Evolutionary conservation across 2,888 invertebrate species (phyloP).

Genomic region (Rotaria magnacalcarata): DNA sequence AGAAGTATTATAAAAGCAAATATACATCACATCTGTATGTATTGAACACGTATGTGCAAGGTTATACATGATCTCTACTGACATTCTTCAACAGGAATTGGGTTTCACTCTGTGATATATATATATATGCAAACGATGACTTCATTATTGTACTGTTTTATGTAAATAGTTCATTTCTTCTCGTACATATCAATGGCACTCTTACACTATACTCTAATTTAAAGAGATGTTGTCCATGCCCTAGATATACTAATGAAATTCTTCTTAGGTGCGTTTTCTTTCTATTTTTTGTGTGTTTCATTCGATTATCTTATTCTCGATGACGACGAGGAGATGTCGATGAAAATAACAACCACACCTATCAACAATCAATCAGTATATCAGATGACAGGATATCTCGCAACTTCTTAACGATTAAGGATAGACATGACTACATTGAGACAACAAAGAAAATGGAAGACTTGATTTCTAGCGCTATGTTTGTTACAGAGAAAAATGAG

Average conservation of each 20-base stretch:
- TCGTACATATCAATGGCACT: not conserved
- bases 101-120: not conserved
- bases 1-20: conserved; percentile 26
- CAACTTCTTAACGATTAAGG: conserved; percentile 6
- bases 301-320: not conserved
- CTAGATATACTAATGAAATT: not conserved
- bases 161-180: not conserved
- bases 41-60: not conserved
- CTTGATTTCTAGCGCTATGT: not conserved
- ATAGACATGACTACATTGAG: not conserved
- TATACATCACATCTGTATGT: not conserved
- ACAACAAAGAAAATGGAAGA: not conserved
- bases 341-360: not conserved
- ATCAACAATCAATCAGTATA: not conserved
- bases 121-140: not conserved
- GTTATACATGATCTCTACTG: conserved; percentile 16
- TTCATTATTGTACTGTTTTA: not conserved
- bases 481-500: not conserved
- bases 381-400: not conserved
- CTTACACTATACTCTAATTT: not conserved
- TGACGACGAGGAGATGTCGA: not conserved
- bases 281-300: not conserved
- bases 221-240: not conserved
- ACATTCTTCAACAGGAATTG: conserved; percentile 3
- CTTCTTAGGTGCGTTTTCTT: not conserved